Conservation (phyloP, 1,140 invertebrate genomes). For the Drosophila kepulauana region DNA sequence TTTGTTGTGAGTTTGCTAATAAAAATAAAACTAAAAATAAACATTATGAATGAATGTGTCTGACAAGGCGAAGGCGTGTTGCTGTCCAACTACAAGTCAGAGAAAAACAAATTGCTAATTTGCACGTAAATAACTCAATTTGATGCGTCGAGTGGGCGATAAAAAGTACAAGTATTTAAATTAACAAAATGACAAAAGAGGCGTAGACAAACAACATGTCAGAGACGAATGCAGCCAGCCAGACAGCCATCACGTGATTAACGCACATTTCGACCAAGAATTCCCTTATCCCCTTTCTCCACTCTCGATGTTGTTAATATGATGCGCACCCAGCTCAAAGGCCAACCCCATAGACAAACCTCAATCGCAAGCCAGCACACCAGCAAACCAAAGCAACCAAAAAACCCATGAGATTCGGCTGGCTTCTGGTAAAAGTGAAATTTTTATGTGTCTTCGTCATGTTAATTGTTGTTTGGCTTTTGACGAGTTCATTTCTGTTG, state of each 20-base stretch:
- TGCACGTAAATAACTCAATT: conserved; percentile 64
- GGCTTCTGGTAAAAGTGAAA: conserved; percentile 40
- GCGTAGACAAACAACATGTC: conserved; percentile 44
- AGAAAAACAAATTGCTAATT: conserved; percentile 71
- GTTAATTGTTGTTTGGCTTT: conserved; percentile 72
- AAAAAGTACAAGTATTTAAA: conserved; percentile 77
- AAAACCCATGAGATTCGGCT: conserved; percentile 1
- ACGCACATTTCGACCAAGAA: conserved; percentile 64
- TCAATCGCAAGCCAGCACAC: neutral
- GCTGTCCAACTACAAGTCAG: conserved; percentile 57
- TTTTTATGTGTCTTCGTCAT: conserved; percentile 82
- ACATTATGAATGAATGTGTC: conserved; percentile 3
- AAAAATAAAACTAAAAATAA: conserved; percentile 26
- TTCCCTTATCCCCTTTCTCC: conserved; percentile 15
- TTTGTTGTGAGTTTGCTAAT: conserved; percentile 18
- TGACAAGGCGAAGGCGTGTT: conserved; percentile 24
- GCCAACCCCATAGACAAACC: neutral
- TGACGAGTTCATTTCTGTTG: conserved; percentile 37
- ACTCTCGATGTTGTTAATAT: conserved; percentile 34
- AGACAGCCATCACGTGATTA: conserved; percentile 66
- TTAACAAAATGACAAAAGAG: conserved; percentile 70
- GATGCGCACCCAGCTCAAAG: conserved; percentile 53
- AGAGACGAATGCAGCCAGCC: conserved; percentile 30
- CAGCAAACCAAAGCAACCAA: neutral
- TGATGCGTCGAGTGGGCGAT: conserved; percentile 50